phyloP scores from a whole-genome alignment of 2,797 vertebrate genomes.

The Anguilla pacifica region DNA sequence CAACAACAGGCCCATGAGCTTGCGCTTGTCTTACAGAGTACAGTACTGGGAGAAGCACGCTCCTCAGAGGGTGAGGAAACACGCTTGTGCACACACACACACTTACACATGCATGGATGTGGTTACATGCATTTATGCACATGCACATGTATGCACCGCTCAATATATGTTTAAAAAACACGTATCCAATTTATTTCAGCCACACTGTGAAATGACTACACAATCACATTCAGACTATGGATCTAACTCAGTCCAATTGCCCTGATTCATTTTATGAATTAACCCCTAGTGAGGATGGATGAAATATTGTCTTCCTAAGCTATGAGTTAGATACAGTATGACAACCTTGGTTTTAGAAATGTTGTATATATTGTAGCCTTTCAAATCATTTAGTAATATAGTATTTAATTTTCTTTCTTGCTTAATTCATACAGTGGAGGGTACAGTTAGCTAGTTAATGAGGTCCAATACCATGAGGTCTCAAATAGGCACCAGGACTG shows the following conservation, averaged over 20 bases:
- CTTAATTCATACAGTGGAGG: no score
- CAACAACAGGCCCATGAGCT: constrained; percentile 16
- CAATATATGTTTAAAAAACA: not conserved
- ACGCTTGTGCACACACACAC: not conserved
- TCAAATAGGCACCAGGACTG: no score
- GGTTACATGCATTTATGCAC: not conserved
- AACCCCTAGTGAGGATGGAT: not conserved
- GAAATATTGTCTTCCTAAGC: no score
- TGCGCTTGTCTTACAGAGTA: not conserved
- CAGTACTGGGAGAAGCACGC: constrained; percentile 33
- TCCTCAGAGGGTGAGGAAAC: constrained; percentile 30
- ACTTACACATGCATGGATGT: no score
- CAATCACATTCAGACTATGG: not conserved
- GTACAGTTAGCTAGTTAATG: no score
- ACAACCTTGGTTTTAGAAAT: no score
- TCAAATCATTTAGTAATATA: no score
- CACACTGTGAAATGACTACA: not conserved
- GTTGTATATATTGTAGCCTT: no score
- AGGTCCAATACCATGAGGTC: no score
- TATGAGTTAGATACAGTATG: no score
- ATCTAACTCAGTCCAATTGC: no score
- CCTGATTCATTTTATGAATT: not conserved
- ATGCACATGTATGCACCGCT: not conserved
- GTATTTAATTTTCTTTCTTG: no score
- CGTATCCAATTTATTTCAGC: not conserved